phyloP scores from a whole-genome alignment of 2,888 invertebrate species.

The Brachyptera putata region DNA sequence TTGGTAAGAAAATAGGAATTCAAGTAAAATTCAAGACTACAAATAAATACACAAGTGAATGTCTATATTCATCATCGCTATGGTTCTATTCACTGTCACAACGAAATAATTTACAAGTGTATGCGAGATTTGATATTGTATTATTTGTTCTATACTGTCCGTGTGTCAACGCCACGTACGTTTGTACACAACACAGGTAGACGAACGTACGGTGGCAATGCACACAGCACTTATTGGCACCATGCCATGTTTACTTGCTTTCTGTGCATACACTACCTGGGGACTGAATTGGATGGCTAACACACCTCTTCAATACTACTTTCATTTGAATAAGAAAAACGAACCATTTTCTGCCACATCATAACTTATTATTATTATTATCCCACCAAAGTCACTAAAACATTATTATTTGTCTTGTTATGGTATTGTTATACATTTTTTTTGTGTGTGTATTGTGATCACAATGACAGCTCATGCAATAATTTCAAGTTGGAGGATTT shows the following conservation, averaged over 20 bases:
- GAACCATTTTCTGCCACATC: slow-evolving; percentile 18
- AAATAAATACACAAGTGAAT: slow-evolving; percentile 27
- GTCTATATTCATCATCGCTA: slow-evolving; percentile 33
- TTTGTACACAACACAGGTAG: too few species aligned
- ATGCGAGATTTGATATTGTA: slow-evolving; percentile 10
- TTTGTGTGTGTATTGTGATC: slow-evolving; percentile 25
- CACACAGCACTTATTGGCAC: slow-evolving; percentile 6
- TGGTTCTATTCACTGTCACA: slow-evolving; percentile 35
- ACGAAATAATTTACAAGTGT: slow-evolving; percentile 34
- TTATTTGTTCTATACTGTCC: too few species aligned
- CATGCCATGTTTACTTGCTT: slow-evolving; percentile 9
- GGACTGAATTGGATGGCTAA: neutral
- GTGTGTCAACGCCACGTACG: too few species aligned
- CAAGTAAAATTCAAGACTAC: too few species aligned
- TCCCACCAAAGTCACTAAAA: slow-evolving; percentile 27
- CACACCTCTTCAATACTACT: slow-evolving; percentile 17
- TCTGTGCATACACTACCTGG: slow-evolving; percentile 16
- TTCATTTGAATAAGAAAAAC: slow-evolving; percentile 20
- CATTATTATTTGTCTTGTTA: slow-evolving; percentile 31
- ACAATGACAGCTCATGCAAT: slow-evolving; percentile 30
- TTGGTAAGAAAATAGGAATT: too few species aligned
- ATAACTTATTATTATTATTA: slow-evolving; percentile 6
- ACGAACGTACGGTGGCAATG: too few species aligned
- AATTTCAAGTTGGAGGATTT: slow-evolving; percentile 1
- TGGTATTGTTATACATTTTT: slow-evolving; percentile 17